These are phyloP conservation scores for Brachyhypopomus gauderio DNA, from an alignment of 2,113 vertebrate species.

Conservation along the genomic window DNA sequence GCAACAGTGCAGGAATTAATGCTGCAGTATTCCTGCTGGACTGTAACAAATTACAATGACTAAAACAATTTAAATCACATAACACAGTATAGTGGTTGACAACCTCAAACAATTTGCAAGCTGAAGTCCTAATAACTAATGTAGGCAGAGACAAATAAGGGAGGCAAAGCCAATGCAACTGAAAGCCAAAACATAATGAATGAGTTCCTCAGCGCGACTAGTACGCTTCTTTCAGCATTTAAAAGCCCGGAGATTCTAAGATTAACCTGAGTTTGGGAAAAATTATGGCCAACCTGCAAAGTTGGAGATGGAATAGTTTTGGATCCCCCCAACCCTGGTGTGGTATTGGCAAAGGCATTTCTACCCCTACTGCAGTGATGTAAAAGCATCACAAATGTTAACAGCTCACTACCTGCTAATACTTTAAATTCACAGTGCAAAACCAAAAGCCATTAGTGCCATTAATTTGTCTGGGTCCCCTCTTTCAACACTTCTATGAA, in stretches of 20 bases:
- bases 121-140: neutral
- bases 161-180: neutral
- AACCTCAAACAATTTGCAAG: neutral
- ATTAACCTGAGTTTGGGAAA: neutral
- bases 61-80: constrained; percentile 10
- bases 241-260: neutral
- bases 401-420: constrained; percentile 18
- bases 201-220: neutral
- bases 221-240: neutral
- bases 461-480: constrained; percentile 62
- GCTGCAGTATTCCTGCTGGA: neutral
- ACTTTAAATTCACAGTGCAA: constrained; percentile 46
- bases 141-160: neutral
- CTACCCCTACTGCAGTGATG: neutral
- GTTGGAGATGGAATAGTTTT: neutral
- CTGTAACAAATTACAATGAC: neutral
- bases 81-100: neutral
- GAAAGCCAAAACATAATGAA: neutral
- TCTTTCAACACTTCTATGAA: constrained; percentile 64
- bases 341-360: neutral
- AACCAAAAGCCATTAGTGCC: constrained; percentile 61
- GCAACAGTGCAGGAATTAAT: neutral
- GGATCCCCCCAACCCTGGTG: too few relatives aligned
- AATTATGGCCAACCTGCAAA: neutral
- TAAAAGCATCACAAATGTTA: constrained; percentile 47